phyloP scores from a whole-genome alignment of 2,113 vertebrate genomes.

The Cyprinus carpio region DNA sequence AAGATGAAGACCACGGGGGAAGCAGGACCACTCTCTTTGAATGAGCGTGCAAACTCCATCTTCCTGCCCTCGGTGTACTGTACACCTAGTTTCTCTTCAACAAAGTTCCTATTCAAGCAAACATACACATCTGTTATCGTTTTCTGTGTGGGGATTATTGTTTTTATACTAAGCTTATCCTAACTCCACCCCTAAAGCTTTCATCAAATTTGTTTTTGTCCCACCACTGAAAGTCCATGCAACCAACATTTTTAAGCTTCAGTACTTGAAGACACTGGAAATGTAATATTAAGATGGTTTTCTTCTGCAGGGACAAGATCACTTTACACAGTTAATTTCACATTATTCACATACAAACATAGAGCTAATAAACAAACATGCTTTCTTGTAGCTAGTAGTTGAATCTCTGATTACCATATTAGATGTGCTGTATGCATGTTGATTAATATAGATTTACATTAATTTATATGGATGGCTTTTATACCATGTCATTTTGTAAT shows the following conservation, averaged over 20 bases:
- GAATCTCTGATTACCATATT: no score
- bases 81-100: conserved; percentile 75
- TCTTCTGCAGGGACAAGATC: not conserved
- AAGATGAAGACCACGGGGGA: conserved; percentile 75
- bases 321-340: no score
- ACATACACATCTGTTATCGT: not conserved
- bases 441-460: not conserved
- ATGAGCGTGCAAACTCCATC: conserved; percentile 75
- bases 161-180: not conserved
- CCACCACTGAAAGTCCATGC: not conserved
- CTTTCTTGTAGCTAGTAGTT: not conserved
- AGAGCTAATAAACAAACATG: not conserved
- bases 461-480: not conserved
- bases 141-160: no score
- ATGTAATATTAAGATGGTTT: no score
- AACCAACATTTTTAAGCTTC: not conserved
- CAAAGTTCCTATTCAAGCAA: conserved; percentile 73
- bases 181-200: not conserved
- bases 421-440: no score
- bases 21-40: conserved; percentile 72
- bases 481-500: not conserved
- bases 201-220: not conserved
- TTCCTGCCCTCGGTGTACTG: conserved; percentile 78
- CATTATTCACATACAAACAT: not conserved
- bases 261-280: not conserved